These are phyloP conservation scores for Mesocentrotus franciscanus DNA, from an alignment of 53 echinoderm and acorn worm species.

Conservation along the genomic window DNA sequence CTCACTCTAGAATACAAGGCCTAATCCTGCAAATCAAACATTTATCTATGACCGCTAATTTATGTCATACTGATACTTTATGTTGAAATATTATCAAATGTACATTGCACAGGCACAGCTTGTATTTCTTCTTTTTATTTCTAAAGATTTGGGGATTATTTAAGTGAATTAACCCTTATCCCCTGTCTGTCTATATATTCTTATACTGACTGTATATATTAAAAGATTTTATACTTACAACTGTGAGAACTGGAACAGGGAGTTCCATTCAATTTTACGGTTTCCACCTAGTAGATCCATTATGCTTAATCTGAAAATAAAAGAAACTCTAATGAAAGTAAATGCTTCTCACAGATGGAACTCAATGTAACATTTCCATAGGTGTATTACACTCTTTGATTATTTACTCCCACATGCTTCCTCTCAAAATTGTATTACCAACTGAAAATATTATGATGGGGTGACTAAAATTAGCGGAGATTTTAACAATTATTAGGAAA, in stretches of 20 bases:
- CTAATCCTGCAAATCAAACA: background rate
- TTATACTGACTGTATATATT: background rate
- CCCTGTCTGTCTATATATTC: background rate
- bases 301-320: background rate
- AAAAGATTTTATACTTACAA: slow-evolving; percentile 74
- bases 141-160: background rate
- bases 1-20: background rate
- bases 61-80: no score
- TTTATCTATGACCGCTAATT: no score
- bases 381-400: no score
- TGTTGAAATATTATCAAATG: no score
- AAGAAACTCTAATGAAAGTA: background rate
- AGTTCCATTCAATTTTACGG: slow-evolving; percentile 81
- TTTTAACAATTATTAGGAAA: no score
- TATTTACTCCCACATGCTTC: no score
- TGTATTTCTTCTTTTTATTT: no score
- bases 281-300: slow-evolving; percentile 92
- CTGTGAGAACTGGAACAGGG: slow-evolving; percentile 91
- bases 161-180: background rate
- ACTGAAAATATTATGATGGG: no score
- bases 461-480: no score
- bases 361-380: no score
- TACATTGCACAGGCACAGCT: background rate
- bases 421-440: no score
- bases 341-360: no score